Conservation (phyloP, 2,888 invertebrate species). For the Pocota personata region DNA sequence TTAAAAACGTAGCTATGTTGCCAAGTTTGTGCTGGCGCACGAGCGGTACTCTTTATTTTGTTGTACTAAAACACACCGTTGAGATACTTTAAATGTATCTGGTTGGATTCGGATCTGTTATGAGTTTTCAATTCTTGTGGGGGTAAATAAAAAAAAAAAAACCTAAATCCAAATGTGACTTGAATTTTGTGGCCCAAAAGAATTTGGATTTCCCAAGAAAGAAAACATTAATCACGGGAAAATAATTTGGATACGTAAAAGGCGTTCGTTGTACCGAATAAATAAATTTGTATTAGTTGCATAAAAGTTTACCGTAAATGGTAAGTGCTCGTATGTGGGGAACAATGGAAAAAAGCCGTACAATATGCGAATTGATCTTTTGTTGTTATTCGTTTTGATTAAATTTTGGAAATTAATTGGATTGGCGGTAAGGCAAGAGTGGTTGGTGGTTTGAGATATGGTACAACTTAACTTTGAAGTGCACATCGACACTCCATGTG, state of each 20-base stretch:
- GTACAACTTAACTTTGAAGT: background rate
- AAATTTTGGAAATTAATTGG: constrained; percentile 43
- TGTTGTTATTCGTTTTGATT: background rate
- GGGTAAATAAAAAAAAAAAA: background rate
- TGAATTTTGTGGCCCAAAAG: constrained; percentile 23
- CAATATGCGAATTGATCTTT: constrained; percentile 20
- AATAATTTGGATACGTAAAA: constrained; percentile 42
- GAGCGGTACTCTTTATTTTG: background rate
- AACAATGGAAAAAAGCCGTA: constrained; percentile 1
- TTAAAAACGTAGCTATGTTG: constrained; percentile 32
- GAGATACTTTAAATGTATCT: background rate
- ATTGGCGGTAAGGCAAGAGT: background rate
- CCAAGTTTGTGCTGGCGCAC: constrained; percentile 36
- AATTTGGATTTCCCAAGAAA: constrained; percentile 55
- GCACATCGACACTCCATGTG: background rate
- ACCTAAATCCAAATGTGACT: constrained; percentile 23
- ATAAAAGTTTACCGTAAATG: constrained; percentile 23
- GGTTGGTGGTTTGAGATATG: background rate
- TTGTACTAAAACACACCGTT: background rate
- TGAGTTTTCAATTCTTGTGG: background rate
- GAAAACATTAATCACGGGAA: constrained; percentile 51
- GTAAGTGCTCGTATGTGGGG: background rate
- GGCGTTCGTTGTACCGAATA: constrained; percentile 9
- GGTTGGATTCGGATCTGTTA: background rate
- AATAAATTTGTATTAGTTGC: constrained; percentile 14